phyloP scores from a whole-genome alignment of 1,140 invertebrate species.

The Paracyclopina nana region DNA sequence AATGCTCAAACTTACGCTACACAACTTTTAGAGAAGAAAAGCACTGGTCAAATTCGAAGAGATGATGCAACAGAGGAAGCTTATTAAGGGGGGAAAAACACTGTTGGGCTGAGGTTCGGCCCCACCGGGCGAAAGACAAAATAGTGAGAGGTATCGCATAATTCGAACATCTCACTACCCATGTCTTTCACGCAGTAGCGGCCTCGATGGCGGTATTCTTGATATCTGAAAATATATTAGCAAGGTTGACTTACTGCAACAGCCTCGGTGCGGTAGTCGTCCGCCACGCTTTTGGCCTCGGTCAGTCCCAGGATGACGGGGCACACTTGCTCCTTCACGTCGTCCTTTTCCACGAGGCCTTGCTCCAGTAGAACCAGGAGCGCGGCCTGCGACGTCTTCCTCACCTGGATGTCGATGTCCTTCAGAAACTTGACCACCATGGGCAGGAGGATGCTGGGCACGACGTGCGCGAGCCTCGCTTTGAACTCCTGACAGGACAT shows the following conservation, averaged over 20 bases:
- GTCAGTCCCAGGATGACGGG: slow-evolving; percentile 33
- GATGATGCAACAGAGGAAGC: neutral
- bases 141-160: slow-evolving; percentile 53
- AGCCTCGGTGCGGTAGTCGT: slow-evolving; percentile 35
- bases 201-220: slow-evolving; percentile 9
- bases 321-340: slow-evolving; percentile 38
- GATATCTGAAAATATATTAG: neutral
- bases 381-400: slow-evolving; percentile 39
- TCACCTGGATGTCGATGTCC: slow-evolving; percentile 39
- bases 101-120: neutral
- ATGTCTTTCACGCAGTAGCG: slow-evolving; percentile 55
- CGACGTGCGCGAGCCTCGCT: slow-evolving; percentile 24
- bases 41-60: neutral
- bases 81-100: neutral
- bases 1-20: too few relatives aligned
- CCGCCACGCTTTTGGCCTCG: slow-evolving; percentile 25
- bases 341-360: slow-evolving; percentile 33
- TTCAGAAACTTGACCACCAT: slow-evolving; percentile 38
- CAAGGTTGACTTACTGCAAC: slow-evolving; percentile 28
- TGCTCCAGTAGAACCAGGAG: slow-evolving; percentile 39
- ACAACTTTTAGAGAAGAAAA: neutral
- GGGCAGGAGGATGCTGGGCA: slow-evolving; percentile 34
- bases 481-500: slow-evolving; percentile 35
- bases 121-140: slow-evolving; percentile 64
- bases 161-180: slow-evolving; percentile 74